phyloP scores from a whole-genome alignment of 2,888 invertebrate species.

The Chrysopilus asiliformis region DNA sequence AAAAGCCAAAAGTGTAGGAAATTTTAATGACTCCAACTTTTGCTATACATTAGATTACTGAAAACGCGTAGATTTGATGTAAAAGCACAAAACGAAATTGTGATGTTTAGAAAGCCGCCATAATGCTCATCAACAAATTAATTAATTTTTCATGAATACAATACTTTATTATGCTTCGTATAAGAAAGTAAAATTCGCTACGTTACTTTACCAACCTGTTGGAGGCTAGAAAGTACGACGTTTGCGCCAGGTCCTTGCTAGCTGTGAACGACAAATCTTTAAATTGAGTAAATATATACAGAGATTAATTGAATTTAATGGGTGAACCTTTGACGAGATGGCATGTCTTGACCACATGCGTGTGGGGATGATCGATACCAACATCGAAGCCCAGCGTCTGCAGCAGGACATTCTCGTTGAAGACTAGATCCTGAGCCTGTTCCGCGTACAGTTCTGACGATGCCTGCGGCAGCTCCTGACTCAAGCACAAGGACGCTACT shows the following conservation, averaged over 20 bases:
- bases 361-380: constrained; percentile 96
- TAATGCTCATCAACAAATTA: no score
- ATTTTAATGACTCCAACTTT: no score
- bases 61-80: no score
- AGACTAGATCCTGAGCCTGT: constrained; percentile 83
- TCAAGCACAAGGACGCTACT: constrained; percentile 79
- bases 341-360: constrained; percentile 91
- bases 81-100: no score
- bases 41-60: no score
- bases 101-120: no score
- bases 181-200: background rate
- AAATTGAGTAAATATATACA: no score
- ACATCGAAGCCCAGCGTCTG: constrained; percentile 98
- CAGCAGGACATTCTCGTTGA: constrained; percentile 91
- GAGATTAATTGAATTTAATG: background rate
- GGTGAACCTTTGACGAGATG: constrained; percentile 78
- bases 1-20: no score
- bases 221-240: constrained; percentile 97
- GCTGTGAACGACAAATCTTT: no score
- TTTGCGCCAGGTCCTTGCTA: constrained; percentile 92
- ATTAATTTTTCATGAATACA: no score
- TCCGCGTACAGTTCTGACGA: constrained; percentile 62
- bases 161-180: constrained; percentile 5
- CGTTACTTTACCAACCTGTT: constrained; percentile 57
- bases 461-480: constrained; percentile 51